Percentiles rank a stretch among this genome's conserved stretches.
phyloP scores from a whole-genome alignment of 2,113 vertebrate genomes.

The Cervus canadensis region DNA sequence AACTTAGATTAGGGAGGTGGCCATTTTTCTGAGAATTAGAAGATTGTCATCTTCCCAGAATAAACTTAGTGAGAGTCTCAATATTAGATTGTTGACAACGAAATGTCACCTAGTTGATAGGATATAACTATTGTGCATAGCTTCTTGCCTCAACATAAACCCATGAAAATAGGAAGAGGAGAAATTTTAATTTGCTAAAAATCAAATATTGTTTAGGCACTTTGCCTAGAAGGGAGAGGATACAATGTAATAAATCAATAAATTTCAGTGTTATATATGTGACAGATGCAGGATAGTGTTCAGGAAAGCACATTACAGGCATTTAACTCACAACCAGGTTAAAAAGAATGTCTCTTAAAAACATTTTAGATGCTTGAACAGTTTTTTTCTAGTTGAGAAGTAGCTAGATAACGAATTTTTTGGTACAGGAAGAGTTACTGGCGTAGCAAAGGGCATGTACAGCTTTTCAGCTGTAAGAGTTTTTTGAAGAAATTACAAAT shows the following conservation, averaged over 20 bases:
- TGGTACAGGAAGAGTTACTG: background rate
- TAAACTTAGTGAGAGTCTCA: background rate
- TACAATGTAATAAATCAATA: background rate
- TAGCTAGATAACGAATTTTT: background rate
- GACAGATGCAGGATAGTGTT: background rate
- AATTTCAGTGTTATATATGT: background rate
- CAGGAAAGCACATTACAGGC: background rate
- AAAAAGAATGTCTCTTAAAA: background rate
- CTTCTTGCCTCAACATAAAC: background rate
- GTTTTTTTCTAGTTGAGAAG: background rate
- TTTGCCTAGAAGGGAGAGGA: background rate
- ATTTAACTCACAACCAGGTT: background rate
- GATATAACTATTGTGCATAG: background rate
- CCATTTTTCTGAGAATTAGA: background rate
- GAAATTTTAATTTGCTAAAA: background rate
- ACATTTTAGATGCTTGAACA: background rate
- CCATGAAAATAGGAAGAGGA: background rate
- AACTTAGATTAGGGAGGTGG: background rate
- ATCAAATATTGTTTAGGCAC: background rate
- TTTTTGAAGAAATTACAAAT: background rate
- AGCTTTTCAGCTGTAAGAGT: too few species aligned
- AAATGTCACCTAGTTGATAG: background rate
- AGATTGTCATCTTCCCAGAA: background rate
- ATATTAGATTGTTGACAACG: background rate
- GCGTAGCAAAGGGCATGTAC: background rate